Evolutionary conservation across 2,113 vertebrate species (phyloP).

Genomic region (Pygoscelis adeliae): DNA sequence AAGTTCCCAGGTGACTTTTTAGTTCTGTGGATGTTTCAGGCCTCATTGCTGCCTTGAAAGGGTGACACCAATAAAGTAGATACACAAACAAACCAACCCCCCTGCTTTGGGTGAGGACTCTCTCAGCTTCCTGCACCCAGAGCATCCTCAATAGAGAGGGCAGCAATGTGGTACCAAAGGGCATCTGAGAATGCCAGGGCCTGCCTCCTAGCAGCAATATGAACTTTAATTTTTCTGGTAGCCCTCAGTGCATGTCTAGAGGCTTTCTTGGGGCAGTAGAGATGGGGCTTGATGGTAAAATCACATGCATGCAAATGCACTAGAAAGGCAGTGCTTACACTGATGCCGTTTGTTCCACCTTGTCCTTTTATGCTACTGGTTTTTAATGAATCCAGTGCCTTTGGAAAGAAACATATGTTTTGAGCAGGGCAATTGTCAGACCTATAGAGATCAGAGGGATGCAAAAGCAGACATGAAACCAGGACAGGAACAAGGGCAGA

Average conservation of each 20-base stretch:
- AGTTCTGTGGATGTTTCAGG: background rate
- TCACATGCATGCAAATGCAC: no score
- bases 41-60: background rate
- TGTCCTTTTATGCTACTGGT: background rate
- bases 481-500: background rate
- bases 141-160: background rate
- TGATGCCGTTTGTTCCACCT: background rate
- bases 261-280: background rate
- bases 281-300: background rate
- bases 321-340: background rate
- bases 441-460: background rate
- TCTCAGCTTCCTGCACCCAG: background rate
- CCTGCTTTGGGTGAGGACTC: background rate
- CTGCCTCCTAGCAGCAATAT: background rate
- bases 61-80: background rate
- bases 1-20: background rate
- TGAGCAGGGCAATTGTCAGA: background rate
- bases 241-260: background rate
- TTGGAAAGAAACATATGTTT: background rate
- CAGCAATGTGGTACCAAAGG: background rate
- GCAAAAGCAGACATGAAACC: background rate
- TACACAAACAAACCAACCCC: fast-evolving
- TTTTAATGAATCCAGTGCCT: background rate
- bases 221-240: background rate
- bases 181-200: background rate